Conservation (phyloP, 92 coral and sea anemone genomes). For the Parazoanthus darwini region DNA sequence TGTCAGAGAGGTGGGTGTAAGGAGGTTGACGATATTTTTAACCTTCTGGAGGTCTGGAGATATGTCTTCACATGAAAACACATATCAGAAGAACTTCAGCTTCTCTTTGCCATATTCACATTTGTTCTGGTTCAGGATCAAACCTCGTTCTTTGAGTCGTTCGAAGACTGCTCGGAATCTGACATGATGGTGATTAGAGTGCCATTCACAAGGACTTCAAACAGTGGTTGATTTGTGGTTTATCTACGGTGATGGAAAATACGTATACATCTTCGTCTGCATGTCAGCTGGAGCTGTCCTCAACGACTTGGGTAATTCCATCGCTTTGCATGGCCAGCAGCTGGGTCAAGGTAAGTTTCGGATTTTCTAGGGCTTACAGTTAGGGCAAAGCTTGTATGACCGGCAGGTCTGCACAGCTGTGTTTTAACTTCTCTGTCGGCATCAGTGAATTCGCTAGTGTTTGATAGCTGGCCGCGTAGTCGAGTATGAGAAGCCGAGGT, state of each 20-base stretch:
- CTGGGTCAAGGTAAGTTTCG: constrained; percentile 41
- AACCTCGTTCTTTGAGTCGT: constrained; percentile 54
- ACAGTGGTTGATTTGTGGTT: no score
- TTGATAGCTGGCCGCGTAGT: constrained; percentile 40
- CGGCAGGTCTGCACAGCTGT: constrained; percentile 60
- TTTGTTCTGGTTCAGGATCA: constrained; percentile 42
- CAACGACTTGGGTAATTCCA: constrained; percentile 37
- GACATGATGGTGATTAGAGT: no score
- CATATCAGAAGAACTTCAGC: constrained; percentile 45
- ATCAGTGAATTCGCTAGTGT: constrained; percentile 56
- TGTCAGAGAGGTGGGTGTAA: neutral
- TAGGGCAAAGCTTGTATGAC: constrained; percentile 40
- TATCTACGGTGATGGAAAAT: no score
- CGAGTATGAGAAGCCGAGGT: constrained; percentile 54
- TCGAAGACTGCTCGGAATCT: constrained; percentile 45
- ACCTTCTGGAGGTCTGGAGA: constrained; percentile 33
- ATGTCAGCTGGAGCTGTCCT: no score
- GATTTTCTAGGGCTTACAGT: constrained; percentile 49
- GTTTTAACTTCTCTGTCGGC: constrained; percentile 57
- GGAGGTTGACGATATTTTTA: neutral
- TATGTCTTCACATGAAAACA: constrained; percentile 33
- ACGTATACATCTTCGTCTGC: no score
- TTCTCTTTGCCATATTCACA: constrained; percentile 33
- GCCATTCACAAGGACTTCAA: no score
- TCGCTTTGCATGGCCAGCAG: constrained; percentile 46